These are phyloP conservation scores for Cebus imitator DNA, from an alignment of 2,113 vertebrate genomes.

Conservation along the genomic window DNA sequence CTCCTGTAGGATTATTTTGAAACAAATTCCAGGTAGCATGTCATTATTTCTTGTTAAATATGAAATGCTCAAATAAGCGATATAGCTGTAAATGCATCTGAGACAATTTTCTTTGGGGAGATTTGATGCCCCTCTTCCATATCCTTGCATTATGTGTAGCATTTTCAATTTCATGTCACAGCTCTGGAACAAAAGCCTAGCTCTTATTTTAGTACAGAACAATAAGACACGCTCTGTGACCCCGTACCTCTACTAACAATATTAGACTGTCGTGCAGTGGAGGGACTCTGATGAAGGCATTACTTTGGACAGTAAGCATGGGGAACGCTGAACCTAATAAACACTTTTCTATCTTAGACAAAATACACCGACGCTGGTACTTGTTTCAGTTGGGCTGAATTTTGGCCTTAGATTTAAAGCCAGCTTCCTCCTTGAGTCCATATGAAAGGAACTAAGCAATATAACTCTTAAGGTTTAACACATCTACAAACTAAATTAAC, in stretches of 20 bases:
- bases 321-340: not conserved
- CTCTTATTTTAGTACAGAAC: not conserved
- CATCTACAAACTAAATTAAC: not conserved
- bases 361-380: not conserved
- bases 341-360: not conserved
- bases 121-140: not conserved
- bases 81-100: not conserved
- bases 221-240: not conserved
- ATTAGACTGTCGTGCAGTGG: not conserved
- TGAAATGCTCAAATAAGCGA: not conserved
- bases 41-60: not conserved
- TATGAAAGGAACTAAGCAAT: not conserved
- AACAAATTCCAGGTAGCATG: not conserved
- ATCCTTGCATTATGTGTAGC: not conserved
- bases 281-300: not conserved
- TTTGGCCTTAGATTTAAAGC: not conserved
- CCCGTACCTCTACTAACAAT: not conserved
- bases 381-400: constrained; percentile 17
- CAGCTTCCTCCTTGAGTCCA: not conserved
- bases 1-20: not conserved
- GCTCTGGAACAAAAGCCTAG: not conserved
- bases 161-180: constrained; percentile 15
- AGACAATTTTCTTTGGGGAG: not conserved
- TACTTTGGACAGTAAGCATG: not conserved
- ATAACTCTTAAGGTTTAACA: constrained; percentile 1